These are phyloP conservation scores for Dilophus febrilis DNA, from an alignment of 2,888 invertebrate species.

Conservation along the genomic window DNA sequence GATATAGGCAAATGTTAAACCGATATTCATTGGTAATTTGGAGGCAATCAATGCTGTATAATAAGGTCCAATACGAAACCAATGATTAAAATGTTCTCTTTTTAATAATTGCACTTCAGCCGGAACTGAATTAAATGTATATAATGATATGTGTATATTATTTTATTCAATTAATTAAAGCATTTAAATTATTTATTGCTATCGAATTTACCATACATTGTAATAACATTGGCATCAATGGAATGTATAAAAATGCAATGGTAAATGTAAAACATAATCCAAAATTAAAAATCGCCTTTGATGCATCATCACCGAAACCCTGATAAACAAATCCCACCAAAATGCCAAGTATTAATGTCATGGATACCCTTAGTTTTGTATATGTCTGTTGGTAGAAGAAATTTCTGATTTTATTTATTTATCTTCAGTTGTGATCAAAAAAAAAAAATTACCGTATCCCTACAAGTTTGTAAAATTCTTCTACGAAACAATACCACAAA, in stretches of 20 bases:
- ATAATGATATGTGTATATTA: too few relatives aligned
- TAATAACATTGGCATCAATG: slow-evolving; percentile 64
- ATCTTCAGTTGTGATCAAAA: too few relatives aligned
- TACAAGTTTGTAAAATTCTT: slow-evolving; percentile 57
- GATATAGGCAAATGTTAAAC: slow-evolving; percentile 49
- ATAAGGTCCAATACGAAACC: slow-evolving; percentile 67
- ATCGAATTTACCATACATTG: slow-evolving; percentile 41
- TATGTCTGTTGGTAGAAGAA: slow-evolving; percentile 39
- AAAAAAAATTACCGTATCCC: slow-evolving; percentile 44
- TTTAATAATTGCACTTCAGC: slow-evolving; percentile 59
- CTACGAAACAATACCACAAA: slow-evolving; percentile 46
- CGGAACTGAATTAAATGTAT: slow-evolving; percentile 53
- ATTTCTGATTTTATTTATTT: too few relatives aligned
- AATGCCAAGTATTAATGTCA: slow-evolving; percentile 50
- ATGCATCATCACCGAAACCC: slow-evolving; percentile 61
- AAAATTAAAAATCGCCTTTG: slow-evolving; percentile 68
- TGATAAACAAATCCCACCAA: slow-evolving; percentile 53
- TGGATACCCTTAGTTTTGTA: slow-evolving; percentile 46
- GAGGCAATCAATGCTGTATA: slow-evolving; percentile 58
- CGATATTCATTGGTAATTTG: slow-evolving; percentile 51
- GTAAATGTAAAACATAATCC: slow-evolving; percentile 67
- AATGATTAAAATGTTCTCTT: slow-evolving; percentile 69
- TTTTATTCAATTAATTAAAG: too few relatives aligned
- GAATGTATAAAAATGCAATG: slow-evolving; percentile 63
- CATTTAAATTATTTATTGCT: background rate